phyloP scores from a whole-genome alignment of 2,797 vertebrate genomes.

The Diplodus puntazzo region DNA sequence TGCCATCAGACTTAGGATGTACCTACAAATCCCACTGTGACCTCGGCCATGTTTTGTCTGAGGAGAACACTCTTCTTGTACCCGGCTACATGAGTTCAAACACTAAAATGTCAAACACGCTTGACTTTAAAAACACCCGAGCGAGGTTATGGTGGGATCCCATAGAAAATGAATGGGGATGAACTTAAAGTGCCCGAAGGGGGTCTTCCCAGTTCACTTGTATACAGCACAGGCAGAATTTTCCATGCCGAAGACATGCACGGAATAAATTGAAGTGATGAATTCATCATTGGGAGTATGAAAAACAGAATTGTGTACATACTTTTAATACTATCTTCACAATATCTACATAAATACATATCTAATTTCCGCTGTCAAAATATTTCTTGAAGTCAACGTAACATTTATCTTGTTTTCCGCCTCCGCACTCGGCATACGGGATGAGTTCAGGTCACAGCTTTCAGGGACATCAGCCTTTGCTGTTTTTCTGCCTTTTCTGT shows the following conservation, averaged over 20 bases:
- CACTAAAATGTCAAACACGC: slow-evolving; percentile 69
- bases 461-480: slow-evolving; percentile 64
- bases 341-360: slow-evolving; percentile 70
- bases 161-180: not conserved
- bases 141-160: slow-evolving; percentile 16
- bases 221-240: not conserved
- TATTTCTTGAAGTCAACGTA: slow-evolving; percentile 55
- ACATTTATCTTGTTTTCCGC: slow-evolving; percentile 51
- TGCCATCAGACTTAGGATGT: slow-evolving; percentile 37
- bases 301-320: slow-evolving; percentile 42
- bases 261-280: slow-evolving; percentile 1
- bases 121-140: slow-evolving; percentile 52
- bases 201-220: slow-evolving; percentile 30
- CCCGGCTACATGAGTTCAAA: slow-evolving; percentile 53
- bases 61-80: slow-evolving; percentile 35
- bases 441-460: slow-evolving; percentile 67
- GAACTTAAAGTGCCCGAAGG: slow-evolving; percentile 16
- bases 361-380: slow-evolving; percentile 59
- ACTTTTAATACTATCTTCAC: slow-evolving; percentile 18
- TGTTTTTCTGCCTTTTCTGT: slow-evolving; percentile 58
- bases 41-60: slow-evolving; percentile 43
- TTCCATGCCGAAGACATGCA: slow-evolving; percentile 2
- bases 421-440: slow-evolving; percentile 35
- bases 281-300: slow-evolving; percentile 6
- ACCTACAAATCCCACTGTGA: slow-evolving; percentile 58